phyloP scores from a whole-genome alignment of 2,113 vertebrate species.

The Burhinus oedicnemus region DNA sequence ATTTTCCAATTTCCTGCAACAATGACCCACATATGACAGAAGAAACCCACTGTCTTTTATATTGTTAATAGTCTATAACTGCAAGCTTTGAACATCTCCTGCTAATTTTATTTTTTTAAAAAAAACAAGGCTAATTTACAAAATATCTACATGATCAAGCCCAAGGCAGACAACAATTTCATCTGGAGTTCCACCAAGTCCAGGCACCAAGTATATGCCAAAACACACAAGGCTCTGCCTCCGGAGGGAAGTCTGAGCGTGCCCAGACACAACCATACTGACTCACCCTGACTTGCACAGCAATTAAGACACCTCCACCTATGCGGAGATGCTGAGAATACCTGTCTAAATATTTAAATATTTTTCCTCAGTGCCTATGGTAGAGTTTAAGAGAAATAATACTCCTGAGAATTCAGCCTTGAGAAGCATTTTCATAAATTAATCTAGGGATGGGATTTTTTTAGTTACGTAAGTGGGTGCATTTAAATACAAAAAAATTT shows the following conservation, averaged over 20 bases:
- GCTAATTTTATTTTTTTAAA: neutral
- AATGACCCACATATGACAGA: neutral
- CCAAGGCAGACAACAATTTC: neutral
- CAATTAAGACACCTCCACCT: conserved; percentile 8
- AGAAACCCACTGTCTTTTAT: neutral
- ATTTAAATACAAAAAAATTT: neutral
- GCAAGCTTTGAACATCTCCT: neutral
- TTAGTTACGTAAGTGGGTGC: neutral
- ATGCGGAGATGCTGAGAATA: neutral
- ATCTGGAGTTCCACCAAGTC: neutral
- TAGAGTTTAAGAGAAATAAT: neutral
- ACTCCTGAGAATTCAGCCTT: neutral
- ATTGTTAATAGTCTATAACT: neutral
- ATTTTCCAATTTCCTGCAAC: neutral
- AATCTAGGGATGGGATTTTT: neutral
- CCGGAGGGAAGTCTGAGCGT: rapidly evolving
- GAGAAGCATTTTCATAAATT: neutral
- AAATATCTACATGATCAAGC: neutral
- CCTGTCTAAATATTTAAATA: conserved; percentile 22
- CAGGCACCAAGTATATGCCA: neutral
- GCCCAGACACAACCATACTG: neutral
- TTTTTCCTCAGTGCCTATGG: neutral
- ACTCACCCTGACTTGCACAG: neutral
- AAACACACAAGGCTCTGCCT: neutral
- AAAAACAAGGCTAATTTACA: neutral